These are phyloP conservation scores for Drosophila hamatofila DNA, from an alignment of 2,888 invertebrate species.

Conservation along the genomic window DNA sequence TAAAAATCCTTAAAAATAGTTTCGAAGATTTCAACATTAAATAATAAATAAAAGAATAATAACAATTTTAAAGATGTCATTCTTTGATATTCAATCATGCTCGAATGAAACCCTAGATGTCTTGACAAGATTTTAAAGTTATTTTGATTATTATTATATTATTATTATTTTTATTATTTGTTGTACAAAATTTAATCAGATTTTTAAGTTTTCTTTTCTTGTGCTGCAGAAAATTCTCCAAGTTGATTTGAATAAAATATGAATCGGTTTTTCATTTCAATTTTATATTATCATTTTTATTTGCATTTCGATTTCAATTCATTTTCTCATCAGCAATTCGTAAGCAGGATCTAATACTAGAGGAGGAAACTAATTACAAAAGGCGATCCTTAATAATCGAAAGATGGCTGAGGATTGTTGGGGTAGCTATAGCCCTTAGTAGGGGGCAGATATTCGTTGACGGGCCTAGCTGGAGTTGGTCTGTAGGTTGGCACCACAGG, in stretches of 20 bases:
- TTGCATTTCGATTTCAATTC: conserved; percentile 32
- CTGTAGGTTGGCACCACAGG: neutral
- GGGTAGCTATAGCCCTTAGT: conserved; percentile 79
- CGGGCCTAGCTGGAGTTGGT: conserved; percentile 12
- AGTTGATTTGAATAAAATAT: neutral
- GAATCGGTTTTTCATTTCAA: neutral
- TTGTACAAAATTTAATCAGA: neutral
- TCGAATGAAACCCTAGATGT: too few species aligned
- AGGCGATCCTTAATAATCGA: conserved; percentile 67
- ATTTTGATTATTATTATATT: too few species aligned
- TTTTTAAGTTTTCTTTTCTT: neutral
- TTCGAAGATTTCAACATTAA: too few species aligned
- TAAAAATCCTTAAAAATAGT: too few species aligned
- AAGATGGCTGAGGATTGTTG: conserved; percentile 81
- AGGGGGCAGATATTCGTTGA: neutral
- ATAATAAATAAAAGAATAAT: too few species aligned
- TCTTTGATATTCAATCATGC: too few species aligned
- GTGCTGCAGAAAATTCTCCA: neutral
- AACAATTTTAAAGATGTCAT: too few species aligned
- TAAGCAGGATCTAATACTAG: conserved; percentile 75
- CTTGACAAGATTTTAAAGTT: too few species aligned
- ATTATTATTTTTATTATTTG: too few species aligned
- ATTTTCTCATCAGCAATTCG: conserved; percentile 40
- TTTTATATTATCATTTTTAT: conserved; percentile 31
- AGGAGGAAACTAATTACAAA: conserved; percentile 58